Base-by-base conservation (phyloP, 2,888 invertebrate genomes). In the Meliscaeva auricollis region DNA sequence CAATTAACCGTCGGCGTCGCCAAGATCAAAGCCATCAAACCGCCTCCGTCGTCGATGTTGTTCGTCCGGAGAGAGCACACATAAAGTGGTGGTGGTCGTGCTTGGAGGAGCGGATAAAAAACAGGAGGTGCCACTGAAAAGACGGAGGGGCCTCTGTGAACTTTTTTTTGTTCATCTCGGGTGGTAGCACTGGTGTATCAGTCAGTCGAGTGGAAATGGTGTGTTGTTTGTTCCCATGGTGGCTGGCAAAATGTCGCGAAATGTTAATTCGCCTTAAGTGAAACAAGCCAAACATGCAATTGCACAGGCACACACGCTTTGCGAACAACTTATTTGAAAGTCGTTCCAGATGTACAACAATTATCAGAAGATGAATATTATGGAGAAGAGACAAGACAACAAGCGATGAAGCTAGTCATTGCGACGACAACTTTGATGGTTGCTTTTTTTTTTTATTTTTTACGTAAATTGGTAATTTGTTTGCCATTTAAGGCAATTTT, bases 1-100 rank as follows among this genome's bases (percentile, higher is more conserved):
- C 85, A 85, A 85, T 85, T 85, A 85, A 85, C 85, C 81, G 69
- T 74, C 76, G 72, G 81, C 81, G 69, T 74, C 76, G 72, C 75
- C 54, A 58, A 77, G 81, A 85, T 85, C 73, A 85, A 85, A 81
- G 85, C 81, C 41, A 64, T 58, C 38, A 41, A 17, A 41, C 73
- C 69, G 85, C 81, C 52, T 58, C 13, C 50, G 9, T 38, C 11
- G 38, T 13, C 13, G 41, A 75, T 56, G 64, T 26, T 60, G 64
- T 70, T 79, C 79, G 38, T 30, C 9, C 46, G 13, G 8, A 9
- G 17, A 38, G 4, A 38, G 3, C 13, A n/a, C 35, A 17, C 7
- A n/a, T 11, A 7, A 5, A 41, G 15, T 48, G 73, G 60, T 38
- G 38, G 15, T 50, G 69, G 41, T 48, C 20, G 13, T 22, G 50